Conservation (phyloP, 2,797 vertebrate species). For the Lithobates sylvaticus region DNA sequence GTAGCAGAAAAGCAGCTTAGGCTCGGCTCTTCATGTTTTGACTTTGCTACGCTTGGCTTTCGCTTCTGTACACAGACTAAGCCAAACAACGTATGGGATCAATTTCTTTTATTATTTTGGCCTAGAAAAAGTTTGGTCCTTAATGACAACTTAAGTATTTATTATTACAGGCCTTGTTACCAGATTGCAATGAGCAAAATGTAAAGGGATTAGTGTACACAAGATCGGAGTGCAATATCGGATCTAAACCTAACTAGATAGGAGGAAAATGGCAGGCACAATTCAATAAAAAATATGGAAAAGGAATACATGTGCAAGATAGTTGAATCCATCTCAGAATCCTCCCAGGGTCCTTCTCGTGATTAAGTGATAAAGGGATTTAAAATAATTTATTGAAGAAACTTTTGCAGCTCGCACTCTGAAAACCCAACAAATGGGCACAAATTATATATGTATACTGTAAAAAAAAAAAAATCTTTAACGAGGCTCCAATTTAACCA, state of each 20-base stretch:
- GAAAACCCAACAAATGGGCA: too few relatives aligned
- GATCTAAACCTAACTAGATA: background rate
- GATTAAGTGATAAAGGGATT: too few relatives aligned
- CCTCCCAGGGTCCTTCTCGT: too few relatives aligned
- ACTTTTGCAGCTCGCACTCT: too few relatives aligned
- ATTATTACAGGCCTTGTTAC: constrained; percentile 43
- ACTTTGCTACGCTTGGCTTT: constrained; percentile 57
- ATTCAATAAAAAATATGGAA: background rate
- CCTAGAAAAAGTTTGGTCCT: constrained; percentile 58
- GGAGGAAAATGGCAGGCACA: background rate
- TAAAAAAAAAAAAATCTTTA: too few relatives aligned
- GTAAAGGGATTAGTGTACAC: background rate
- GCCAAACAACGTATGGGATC: constrained; percentile 56
- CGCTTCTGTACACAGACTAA: constrained; percentile 42
- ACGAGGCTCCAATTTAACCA: too few relatives aligned
- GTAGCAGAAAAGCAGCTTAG: constrained; percentile 63
- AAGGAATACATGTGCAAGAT: too few relatives aligned
- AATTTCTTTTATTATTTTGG: constrained; percentile 65
- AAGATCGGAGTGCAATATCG: background rate
- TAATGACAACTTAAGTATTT: constrained; percentile 61
- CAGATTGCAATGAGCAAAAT: background rate
- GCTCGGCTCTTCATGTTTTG: constrained; percentile 65
- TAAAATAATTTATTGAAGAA: too few relatives aligned
- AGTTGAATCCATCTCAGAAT: too few relatives aligned
- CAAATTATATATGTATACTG: too few relatives aligned